Conservation (phyloP, 2,113 vertebrate species). For the Psephotus haematonotus region DNA sequence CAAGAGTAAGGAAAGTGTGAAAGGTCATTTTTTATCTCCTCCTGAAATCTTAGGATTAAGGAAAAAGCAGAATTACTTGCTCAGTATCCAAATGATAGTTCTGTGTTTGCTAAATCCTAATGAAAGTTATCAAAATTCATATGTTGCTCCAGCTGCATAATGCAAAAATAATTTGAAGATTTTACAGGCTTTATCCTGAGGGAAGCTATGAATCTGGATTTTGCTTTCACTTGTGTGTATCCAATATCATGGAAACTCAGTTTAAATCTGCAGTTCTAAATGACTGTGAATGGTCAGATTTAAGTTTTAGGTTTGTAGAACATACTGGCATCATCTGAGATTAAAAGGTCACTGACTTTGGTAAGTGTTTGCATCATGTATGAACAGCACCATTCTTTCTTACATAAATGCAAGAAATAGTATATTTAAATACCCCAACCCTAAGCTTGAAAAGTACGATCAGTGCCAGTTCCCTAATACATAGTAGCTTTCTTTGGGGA, state of each 20-base stretch:
- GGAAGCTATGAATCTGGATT: neutral
- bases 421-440: neutral
- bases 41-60: neutral
- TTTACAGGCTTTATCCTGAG: neutral
- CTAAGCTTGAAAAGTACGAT: neutral
- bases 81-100: neutral
- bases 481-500: neutral
- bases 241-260: neutral
- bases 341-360: conserved; percentile 33
- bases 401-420: neutral
- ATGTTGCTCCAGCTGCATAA: neutral
- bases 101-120: neutral
- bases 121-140: neutral
- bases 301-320: neutral
- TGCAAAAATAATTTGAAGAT: conserved; percentile 25
- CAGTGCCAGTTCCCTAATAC: neutral
- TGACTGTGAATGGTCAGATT: neutral
- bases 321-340: neutral
- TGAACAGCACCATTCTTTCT: neutral
- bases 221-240: neutral
- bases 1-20: neutral
- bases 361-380: neutral
- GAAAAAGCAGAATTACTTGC: neutral
- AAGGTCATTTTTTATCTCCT: neutral
- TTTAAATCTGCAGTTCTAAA: neutral